Conservation (phyloP, 2,113 vertebrate species). For the Eonycteris spelaea region DNA sequence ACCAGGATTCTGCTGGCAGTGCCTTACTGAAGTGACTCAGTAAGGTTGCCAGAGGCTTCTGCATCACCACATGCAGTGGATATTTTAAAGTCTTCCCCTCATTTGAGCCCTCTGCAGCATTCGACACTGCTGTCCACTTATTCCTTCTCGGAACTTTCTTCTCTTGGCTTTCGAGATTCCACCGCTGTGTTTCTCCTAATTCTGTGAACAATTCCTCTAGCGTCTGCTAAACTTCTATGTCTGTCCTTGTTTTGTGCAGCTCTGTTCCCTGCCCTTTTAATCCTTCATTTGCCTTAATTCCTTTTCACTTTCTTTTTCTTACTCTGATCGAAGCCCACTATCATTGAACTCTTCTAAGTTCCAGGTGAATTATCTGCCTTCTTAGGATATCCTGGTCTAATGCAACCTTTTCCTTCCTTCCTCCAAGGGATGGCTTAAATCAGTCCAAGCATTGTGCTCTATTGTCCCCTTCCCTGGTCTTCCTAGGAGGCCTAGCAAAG, state of each 20-base stretch:
- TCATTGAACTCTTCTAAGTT: not conserved
- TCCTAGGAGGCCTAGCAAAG: not conserved
- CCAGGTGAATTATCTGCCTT: not conserved
- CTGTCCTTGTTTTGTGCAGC: not conserved
- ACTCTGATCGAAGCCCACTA: not conserved
- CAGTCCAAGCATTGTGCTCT: not conserved
- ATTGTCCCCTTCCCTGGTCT: not conserved
- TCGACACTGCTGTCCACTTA: not conserved
- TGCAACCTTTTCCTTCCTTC: not conserved
- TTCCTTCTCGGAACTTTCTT: not conserved
- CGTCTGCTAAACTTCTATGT: not conserved
- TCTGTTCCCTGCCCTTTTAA: not conserved
- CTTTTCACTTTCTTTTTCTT: not conserved
- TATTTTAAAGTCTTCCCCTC: not conserved
- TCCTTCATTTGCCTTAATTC: not conserved
- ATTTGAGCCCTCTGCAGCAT: not conserved
- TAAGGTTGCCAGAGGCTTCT: not conserved
- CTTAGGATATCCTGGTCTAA: not conserved
- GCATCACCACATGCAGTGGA: not conserved
- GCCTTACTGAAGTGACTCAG: not conserved
- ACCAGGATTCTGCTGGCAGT: not conserved
- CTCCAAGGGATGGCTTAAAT: not conserved
- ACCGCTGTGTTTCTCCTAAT: not conserved
- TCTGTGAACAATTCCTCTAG: not conserved
- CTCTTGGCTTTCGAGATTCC: not conserved